phyloP scores from a whole-genome alignment of 2,888 invertebrate genomes.

The Meghimatium bilineatum region DNA sequence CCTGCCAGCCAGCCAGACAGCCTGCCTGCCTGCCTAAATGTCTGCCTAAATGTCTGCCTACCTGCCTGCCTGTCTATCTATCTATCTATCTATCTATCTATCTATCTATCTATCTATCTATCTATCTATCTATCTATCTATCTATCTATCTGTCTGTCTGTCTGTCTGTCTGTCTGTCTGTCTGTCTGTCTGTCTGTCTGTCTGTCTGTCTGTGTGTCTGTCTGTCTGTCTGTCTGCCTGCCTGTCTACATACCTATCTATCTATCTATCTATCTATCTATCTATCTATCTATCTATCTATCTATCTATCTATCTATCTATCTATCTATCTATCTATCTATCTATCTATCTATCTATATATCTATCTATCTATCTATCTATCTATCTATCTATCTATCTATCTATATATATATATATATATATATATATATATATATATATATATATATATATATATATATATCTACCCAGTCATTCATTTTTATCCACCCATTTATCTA shows the following conservation, averaged over 20 bases:
- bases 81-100: background rate
- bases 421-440: too few relatives aligned
- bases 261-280: background rate
- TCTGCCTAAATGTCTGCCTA: too few relatives aligned
- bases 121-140: background rate
- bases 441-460: too few relatives aligned
- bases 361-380: background rate
- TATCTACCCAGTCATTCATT: too few relatives aligned
- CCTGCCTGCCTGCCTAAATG: too few relatives aligned
- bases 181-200: constrained; percentile 5
- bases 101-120: background rate
- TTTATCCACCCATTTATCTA: too few relatives aligned
- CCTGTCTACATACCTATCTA: background rate
- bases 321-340: background rate
- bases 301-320: background rate
- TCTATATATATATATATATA: too few relatives aligned
- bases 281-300: background rate
- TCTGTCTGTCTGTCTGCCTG: background rate
- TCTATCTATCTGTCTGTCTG: background rate
- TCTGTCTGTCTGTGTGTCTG: background rate
- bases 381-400: too few relatives aligned
- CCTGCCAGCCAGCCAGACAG: too few relatives aligned
- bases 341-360: background rate
- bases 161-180: background rate
- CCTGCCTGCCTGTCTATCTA: too few relatives aligned